These are phyloP conservation scores for Phyllotreta striolata DNA, from an alignment of 2,888 invertebrate genomes.

Conservation along the genomic window DNA sequence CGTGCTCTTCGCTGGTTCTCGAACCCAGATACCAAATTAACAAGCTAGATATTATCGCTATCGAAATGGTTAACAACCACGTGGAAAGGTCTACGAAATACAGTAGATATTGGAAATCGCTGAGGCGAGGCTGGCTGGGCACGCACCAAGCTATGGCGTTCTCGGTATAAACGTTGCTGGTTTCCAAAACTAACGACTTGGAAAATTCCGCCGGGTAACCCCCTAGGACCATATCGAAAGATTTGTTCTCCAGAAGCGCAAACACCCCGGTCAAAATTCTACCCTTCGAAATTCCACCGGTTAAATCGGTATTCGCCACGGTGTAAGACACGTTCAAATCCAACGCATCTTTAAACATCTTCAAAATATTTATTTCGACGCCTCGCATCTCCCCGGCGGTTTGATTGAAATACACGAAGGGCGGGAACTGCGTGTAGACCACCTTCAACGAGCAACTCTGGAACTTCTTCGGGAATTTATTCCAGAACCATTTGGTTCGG, in stretches of 20 bases:
- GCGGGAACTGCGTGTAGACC: too few species aligned
- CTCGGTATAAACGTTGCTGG: conserved; percentile 22
- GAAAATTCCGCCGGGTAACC: conserved; percentile 27
- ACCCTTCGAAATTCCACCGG: not conserved
- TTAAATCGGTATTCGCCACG: too few species aligned
- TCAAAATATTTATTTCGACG: conserved; percentile 17
- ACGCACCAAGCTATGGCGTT: conserved; percentile 33
- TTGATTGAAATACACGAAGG: too few species aligned
- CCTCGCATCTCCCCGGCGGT: not conserved
- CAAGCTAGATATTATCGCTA: conserved; percentile 11
- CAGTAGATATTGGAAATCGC: conserved; percentile 25
- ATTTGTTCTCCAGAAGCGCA: conserved; percentile 17
- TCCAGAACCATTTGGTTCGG: too few species aligned
- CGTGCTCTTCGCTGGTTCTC: conserved; percentile 5
- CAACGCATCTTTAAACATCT: conserved; percentile 15
- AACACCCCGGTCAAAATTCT: conserved; percentile 1
- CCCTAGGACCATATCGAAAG: conserved; percentile 32
- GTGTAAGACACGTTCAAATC: conserved; percentile 7
- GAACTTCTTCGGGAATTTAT: too few species aligned
- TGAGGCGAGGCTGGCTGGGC: conserved; percentile 19
- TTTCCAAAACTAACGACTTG: conserved; percentile 10
- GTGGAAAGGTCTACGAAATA: conserved; percentile 13
- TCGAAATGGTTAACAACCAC: conserved; percentile 1
- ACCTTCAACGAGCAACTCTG: too few species aligned
- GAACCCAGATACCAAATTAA: conserved; percentile 26